Evolutionary conservation across 2,113 vertebrate species (phyloP), one percentile per base, ranked within the genome.

Genomic region (Rhinolophus ferrumequinum): DNA sequence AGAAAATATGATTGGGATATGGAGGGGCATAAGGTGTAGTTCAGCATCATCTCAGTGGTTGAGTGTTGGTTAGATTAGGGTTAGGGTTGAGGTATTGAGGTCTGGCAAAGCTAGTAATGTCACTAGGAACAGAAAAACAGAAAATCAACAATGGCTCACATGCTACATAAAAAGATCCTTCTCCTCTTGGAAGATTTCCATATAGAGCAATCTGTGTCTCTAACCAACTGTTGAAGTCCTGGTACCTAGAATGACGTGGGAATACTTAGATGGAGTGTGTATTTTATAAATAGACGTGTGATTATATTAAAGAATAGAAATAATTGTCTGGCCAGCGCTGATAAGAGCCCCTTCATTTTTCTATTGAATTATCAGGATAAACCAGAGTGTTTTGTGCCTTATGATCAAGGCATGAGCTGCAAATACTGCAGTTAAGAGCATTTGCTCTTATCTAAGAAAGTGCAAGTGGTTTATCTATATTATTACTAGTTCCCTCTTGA

Each of bases 261-360:
- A 81, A 93, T 90, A 77, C 47, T 86, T 60, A 87, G 13, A 81
- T 21, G 54, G 12, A 67, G 18, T 83, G 19, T 56, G 30, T 70
- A 60, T 93, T 94, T 93, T 88, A 95, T 90, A 84, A 96, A 84
- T 60, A 93, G 54, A 82, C 50, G 12, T 7, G 35, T 79, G 85
- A 64, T 94, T 92, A 52, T 22, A 81, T 80, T 90, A 95, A 93
- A 94, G 76, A 97, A 96, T 58, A 93, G 93, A 91, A 96, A 89
- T 96, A 58, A 84, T 96, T 94, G 88, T 93, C 93, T 96, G 70
- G 47, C 9, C 5, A 24, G 16, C 58, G n/a, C 60, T 79, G 88
- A 92, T 94, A 96, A 96, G 77, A 91, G 30, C 6, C 5, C 33
- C n/a, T 96, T 94, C 60, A 70, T 69, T 90, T 90, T 76, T 89